These are phyloP conservation scores for Tribolium madens DNA, from an alignment of 1,140 invertebrate species.

Conservation along the genomic window DNA sequence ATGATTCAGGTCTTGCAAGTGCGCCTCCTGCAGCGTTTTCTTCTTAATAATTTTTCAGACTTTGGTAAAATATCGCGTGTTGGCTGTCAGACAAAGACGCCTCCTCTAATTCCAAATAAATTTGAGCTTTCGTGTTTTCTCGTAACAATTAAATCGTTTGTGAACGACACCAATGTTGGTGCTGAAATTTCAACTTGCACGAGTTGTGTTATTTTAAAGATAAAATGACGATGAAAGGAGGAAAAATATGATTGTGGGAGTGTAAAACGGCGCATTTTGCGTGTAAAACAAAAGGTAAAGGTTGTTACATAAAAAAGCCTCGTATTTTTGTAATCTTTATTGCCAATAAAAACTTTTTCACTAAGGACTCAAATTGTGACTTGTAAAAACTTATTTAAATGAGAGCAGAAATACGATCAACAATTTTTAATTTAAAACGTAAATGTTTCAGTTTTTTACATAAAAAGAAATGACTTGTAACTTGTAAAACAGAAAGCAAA, in stretches of 20 bases:
- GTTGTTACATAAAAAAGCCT: too few species aligned
- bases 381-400: too few species aligned
- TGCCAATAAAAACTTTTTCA: neutral
- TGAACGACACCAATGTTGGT: neutral
- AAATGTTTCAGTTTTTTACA: too few species aligned
- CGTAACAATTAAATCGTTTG: neutral
- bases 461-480: too few species aligned
- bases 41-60: neutral
- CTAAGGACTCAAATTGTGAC: too few species aligned
- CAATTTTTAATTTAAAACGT: too few species aligned
- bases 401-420: too few species aligned
- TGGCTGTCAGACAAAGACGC: neutral
- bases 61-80: neutral
- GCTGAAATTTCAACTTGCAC: neutral
- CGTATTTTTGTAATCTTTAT: neutral
- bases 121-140: neutral
- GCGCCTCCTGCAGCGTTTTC: neutral
- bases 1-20: neutral
- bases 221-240: neutral
- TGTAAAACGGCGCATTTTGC: neutral
- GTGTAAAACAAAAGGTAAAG: too few species aligned
- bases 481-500: too few species aligned
- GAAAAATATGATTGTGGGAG: neutral
- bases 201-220: neutral
- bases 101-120: neutral